A percentile compares a stretch with the other conserved stretches of the same genome.
phyloP scores from a whole-genome alignment of 2,113 vertebrate genomes.

The cat (Felis catus) region DNA sequence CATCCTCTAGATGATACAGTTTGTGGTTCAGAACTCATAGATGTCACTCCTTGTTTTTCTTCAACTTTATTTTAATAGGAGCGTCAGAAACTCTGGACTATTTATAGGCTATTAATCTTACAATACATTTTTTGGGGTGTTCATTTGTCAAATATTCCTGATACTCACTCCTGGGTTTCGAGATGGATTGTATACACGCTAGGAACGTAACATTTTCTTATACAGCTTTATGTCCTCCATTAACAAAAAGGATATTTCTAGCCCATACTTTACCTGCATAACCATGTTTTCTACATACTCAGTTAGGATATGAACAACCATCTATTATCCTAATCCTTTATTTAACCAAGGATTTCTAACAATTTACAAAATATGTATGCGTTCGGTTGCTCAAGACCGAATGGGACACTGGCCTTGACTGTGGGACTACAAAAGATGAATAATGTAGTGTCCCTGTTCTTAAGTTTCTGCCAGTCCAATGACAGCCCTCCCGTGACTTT shows the following conservation, averaged over 20 bases:
- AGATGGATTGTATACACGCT: not conserved
- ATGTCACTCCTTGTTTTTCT: not conserved
- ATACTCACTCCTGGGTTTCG: not conserved
- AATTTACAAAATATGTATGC: not conserved
- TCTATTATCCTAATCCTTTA: not conserved
- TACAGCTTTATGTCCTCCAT: not conserved
- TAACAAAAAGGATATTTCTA: not conserved
- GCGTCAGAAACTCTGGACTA: not conserved
- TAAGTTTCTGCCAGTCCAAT: not conserved
- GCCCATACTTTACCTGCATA: not conserved
- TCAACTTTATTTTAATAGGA: not conserved
- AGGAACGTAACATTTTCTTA: not conserved
- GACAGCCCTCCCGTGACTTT: not conserved
- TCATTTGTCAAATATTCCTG: not conserved
- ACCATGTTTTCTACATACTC: not conserved
- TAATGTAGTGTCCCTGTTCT: not conserved
- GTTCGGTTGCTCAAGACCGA: not conserved
- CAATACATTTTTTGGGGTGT: not conserved
- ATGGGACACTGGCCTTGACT: not conserved
- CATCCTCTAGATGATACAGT: not conserved
- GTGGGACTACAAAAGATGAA: not conserved
- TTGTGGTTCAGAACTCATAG: not conserved
- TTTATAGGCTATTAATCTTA: not conserved
- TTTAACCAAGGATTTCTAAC: not conserved
- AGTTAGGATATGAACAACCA: not conserved